Base-by-base conservation (phyloP, 2,113 vertebrate genomes). In the Caranx melampygus region DNA sequence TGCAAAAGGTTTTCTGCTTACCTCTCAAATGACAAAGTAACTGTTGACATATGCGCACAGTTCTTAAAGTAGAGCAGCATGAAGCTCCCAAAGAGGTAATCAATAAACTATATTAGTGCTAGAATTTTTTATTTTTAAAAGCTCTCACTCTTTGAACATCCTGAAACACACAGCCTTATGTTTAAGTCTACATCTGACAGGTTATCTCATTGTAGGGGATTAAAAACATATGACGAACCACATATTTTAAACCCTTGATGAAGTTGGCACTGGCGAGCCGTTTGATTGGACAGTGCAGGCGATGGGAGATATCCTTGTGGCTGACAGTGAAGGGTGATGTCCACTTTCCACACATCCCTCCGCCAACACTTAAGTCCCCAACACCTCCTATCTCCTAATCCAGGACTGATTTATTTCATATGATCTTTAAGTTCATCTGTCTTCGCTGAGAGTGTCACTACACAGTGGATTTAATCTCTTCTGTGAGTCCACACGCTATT, bases 281-380 rank as follows among this genome's bases (percentile, higher is more conserved):
- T 84, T 84, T 75, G 62, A 58, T 33, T 62, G 34, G 20, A 64
- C 64, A 40, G 6, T 71, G 64, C 73, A 18, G 81, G 84, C 85
- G 86, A 90, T 62, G 47, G 31, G 59, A 81, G 78, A 88, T 87
- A 69, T 86, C 88, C 88, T 88, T 90, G 79, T 44, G 35, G 31
- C 74, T 92, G 91, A 89, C 87, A 86, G 89, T 51, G 75, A 81
- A 92, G 91, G 90, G 58, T 54, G 26, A 66, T 71, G 60, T 84
- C 72, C 21, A 5, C 45, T 54, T 20, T 47, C 54, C 51, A 16
- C 12, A 1, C 55, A n/a, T 26, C 33, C 21, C 21, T 64, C 18
- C 62, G 33, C 61, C 61, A 74, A 54, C 67, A 34, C 18, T 37
- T 52, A 34, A 35, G 13, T 18, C 60, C n/a, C 58, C 15, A 33